Conservation (phyloP, 64 coral and sea anemone genomes). For the Dendrophyllia cribrosa region DNA sequence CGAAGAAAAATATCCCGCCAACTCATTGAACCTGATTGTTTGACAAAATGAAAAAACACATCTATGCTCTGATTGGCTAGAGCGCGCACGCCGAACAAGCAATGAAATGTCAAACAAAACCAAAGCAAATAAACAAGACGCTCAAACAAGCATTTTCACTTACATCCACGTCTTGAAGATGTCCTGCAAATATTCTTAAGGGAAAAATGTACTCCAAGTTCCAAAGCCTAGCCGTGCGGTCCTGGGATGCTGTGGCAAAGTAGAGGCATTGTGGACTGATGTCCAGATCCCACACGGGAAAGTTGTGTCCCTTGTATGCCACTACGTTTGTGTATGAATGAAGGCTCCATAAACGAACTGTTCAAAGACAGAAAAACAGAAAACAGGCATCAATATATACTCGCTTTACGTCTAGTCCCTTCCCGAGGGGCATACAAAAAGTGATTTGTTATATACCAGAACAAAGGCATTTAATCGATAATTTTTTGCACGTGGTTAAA, state of each 20-base stretch:
- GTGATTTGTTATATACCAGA: no score
- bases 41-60: no score
- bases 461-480: no score
- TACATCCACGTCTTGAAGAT: conserved; percentile 87
- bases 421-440: no score
- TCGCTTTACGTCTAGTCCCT: no score
- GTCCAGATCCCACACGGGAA: conserved; percentile 96
- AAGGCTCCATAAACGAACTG: conserved; percentile 95
- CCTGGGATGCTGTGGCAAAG: conserved; percentile 96
- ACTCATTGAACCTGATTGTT: no score
- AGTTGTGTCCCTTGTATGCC: conserved; percentile 94
- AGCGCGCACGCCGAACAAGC: no score
- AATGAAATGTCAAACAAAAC: no score
- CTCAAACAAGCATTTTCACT: background rate
- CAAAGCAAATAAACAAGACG: background rate
- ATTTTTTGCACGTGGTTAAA: no score
- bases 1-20: no score
- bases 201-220: conserved; percentile 96
- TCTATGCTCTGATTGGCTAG: no score
- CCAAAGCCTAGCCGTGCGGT: conserved; percentile 93
- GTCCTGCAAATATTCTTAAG: conserved; percentile 91
- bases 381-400: background rate
- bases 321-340: conserved; percentile 94
- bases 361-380: conserved; percentile 1
- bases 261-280: conserved; percentile 90